Evolutionary conservation across 2,113 vertebrate species (phyloP).

Genomic region (Acrocephalus arundinaceus): DNA sequence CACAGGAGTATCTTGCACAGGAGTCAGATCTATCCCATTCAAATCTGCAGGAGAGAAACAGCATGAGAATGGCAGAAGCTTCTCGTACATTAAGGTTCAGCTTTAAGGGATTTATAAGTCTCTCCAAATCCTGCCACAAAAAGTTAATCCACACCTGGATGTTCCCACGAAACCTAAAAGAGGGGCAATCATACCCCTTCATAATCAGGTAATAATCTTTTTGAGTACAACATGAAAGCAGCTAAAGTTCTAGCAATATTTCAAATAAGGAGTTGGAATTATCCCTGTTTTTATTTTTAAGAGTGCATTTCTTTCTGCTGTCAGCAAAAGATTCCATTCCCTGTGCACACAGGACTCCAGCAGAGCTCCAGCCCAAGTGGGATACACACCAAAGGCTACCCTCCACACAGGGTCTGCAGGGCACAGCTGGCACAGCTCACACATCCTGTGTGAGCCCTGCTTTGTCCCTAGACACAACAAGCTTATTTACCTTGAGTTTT

Average conservation of each 20-base stretch:
- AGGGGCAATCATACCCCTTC: not conserved
- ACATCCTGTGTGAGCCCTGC: not conserved
- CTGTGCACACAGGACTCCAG: not conserved
- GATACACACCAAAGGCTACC: not conserved
- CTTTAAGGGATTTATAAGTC: not conserved
- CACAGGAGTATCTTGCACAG: conserved; percentile 94
- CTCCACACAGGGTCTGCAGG: not conserved
- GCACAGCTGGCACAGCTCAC: not conserved
- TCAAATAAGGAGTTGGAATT: not conserved
- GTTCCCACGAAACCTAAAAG: not conserved
- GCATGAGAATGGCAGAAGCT: not conserved
- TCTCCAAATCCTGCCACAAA: not conserved
- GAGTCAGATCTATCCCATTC: conserved; percentile 92
- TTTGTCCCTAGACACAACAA: not conserved
- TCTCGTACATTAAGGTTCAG: not conserved
- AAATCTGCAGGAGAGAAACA: conserved; percentile 77
- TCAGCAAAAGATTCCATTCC: not conserved
- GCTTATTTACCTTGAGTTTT: not conserved
- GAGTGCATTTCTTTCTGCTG: not conserved
- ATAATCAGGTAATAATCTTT: not conserved
- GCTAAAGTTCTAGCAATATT: not conserved
- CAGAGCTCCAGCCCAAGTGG: not conserved
- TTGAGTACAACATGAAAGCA: not conserved
- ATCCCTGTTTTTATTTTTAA: not conserved
- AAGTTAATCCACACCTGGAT: not conserved